Evolutionary conservation across 1,140 invertebrate species (phyloP), one percentile per base, ranked within the genome.

Genomic region (Drosophila micromelanica): DNA sequence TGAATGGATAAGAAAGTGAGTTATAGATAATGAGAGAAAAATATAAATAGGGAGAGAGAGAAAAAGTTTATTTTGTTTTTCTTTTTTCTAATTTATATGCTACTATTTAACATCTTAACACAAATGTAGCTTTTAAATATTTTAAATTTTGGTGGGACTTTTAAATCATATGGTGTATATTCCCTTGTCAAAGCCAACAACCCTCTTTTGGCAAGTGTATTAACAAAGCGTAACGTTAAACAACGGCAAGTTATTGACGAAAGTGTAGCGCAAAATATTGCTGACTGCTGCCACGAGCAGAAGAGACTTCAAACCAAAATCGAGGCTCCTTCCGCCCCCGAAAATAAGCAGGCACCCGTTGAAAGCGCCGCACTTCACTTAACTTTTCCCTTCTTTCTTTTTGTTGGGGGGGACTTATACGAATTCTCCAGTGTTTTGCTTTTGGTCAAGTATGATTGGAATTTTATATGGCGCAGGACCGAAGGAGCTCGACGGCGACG

Each of bases 401-500:
- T 17, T 23, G 27, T 27, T 9, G 3, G 37, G 6, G 0, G n/a
- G 32, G 40, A 9, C 20, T 8, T 27, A 51, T 68, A 38, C 6
- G 63, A 81, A 87, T 76, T 87, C 82, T 82, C 78, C 78, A 87
- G 84, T 87, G 84, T 87, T 87, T 87, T 87, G 84, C 82, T 87
- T 82, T 87, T 75, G 82, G 82, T 87, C 82, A 87, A 87, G 82
- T 87, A 87, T 87, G 82, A 87, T 87, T 87, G 82, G 82, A 87
- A 87, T 87, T 87, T 87, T 87, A 87, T 87, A 87, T 87, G 78
- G 82, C 75, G 59, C 59, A 67, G 81, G 81, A 86, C 75, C 70
- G 74, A 54, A 62, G 54, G 60, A 40, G 46, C 20, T 13, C 54
- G 54, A 40, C 52, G 35, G 69, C 38, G 46, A 49, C 35, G 37